These are phyloP conservation scores for Turritopsis dohrnii DNA, from an alignment of 30 jellyfish, hydroid and myxozoan genomes.

Conservation along the genomic window DNA sequence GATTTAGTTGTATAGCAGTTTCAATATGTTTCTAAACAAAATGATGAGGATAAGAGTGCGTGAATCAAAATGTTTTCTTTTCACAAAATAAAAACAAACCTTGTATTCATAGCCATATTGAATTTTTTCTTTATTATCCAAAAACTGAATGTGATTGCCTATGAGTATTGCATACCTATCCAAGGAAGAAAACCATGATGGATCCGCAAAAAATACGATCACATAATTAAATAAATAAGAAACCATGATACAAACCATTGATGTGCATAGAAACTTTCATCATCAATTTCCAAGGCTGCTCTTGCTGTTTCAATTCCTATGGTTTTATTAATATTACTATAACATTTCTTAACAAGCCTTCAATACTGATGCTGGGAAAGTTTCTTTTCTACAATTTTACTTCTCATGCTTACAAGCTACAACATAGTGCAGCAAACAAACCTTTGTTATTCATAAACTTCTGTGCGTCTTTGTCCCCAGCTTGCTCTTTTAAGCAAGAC, in stretches of 20 bases:
- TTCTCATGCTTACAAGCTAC: not conserved
- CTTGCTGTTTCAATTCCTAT: slow-evolving; percentile 59
- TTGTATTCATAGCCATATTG: slow-evolving; percentile 56
- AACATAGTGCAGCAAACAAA: not conserved
- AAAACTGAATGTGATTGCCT: slow-evolving; percentile 60
- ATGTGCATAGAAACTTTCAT: slow-evolving; percentile 57
- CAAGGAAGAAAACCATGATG: not conserved
- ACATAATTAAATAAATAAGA: not conserved
- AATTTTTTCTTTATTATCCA: slow-evolving; percentile 60
- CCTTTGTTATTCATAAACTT: slow-evolving; percentile 41
- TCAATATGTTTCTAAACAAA: slow-evolving; percentile 72
- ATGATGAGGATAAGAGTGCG: not conserved
- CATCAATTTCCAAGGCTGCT: slow-evolving; percentile 65
- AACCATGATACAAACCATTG: slow-evolving; percentile 51
- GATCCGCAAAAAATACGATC: no score
- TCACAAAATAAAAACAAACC: slow-evolving; percentile 26
- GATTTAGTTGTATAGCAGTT: slow-evolving; percentile 65
- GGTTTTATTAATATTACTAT: not conserved
- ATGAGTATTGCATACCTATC: slow-evolving; percentile 71
- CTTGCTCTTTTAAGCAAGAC: slow-evolving; percentile 55
- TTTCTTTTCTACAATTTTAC: not conserved
- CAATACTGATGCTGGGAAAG: no score
- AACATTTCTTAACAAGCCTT: no score
- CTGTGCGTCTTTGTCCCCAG: slow-evolving; percentile 44
- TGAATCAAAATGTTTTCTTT: not conserved